phyloP scores from a whole-genome alignment of 1,140 invertebrate species.

The Magallana gigas region DNA sequence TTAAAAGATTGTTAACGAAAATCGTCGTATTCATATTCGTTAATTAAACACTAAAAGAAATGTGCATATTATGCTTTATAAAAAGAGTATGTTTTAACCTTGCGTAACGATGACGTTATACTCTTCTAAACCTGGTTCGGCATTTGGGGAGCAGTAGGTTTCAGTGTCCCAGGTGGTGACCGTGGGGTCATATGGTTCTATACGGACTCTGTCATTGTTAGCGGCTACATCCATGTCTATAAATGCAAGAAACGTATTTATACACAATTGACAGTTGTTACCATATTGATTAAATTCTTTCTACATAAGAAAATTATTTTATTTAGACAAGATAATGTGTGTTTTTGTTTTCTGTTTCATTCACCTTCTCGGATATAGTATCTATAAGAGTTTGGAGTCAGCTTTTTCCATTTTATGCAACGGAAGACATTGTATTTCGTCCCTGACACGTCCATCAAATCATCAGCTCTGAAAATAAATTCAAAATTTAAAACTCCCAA shows the following conservation, averaged over 20 bases:
- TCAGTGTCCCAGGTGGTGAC: not conserved
- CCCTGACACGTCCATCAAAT: conserved; percentile 1
- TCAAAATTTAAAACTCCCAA: not conserved
- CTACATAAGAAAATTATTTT: too few relatives aligned
- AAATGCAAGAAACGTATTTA: not conserved
- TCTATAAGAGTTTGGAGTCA: conserved; percentile 34
- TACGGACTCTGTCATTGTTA: not conserved
- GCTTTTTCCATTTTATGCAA: conserved; percentile 44
- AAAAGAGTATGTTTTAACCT: conserved; percentile 22
- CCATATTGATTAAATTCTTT: too few relatives aligned
- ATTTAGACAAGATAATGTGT: too few relatives aligned
- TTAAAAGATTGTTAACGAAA: too few relatives aligned
- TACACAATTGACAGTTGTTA: not conserved
- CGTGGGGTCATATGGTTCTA: conserved; percentile 9
- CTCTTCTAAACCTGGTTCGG: conserved; percentile 28
- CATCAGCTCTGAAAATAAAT: conserved; percentile 29
- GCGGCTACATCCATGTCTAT: not conserved
- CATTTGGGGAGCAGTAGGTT: conserved; percentile 28
- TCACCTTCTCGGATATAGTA: conserved; percentile 43
- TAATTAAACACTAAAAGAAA: too few relatives aligned
- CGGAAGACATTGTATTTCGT: conserved; percentile 41
- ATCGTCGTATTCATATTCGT: too few relatives aligned
- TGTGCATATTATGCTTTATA: too few relatives aligned
- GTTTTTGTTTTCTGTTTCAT: not conserved
- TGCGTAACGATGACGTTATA: conserved; percentile 54